Evolutionary conservation across 2,113 vertebrate genomes (phyloP).

Genomic region (Canis aureus): DNA sequence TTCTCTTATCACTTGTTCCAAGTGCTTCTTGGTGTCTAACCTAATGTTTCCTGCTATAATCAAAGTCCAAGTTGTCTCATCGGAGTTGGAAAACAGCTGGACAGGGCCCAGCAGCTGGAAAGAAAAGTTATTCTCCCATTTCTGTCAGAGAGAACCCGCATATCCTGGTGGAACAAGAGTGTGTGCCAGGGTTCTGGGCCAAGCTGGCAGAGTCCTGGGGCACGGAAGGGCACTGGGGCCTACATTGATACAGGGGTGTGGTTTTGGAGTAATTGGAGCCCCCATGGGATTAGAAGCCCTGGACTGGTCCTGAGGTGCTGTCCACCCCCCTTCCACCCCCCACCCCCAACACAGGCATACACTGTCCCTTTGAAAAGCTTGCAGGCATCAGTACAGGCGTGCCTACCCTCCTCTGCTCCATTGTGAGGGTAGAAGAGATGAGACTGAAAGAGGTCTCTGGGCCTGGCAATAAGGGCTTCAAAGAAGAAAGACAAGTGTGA

Average conservation of each 20-base stretch:
- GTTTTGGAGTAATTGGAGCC: neutral
- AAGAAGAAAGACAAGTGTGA: neutral
- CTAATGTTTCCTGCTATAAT: neutral
- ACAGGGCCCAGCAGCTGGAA: neutral
- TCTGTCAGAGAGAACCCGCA: conserved; percentile 3
- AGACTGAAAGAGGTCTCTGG: neutral
- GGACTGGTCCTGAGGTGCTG: neutral
- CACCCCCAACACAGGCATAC: accelerated
- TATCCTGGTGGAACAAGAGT: neutral
- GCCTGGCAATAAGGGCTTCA: neutral
- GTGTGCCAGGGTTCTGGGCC: neutral
- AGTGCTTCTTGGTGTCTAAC: conserved; percentile 46
- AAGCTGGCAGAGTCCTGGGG: neutral
- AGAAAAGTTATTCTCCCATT: conserved; percentile 17
- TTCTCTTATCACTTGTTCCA: neutral
- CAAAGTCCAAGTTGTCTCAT: neutral
- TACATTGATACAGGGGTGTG: neutral
- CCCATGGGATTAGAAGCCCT: neutral
- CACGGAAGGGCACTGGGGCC: neutral
- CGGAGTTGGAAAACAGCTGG: conserved; percentile 2
- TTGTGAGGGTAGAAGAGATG: neutral
- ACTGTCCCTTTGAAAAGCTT: neutral
- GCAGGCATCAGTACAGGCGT: neutral
- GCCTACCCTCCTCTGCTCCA: neutral
- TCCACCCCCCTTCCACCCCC: accelerated